phyloP scores from a whole-genome alignment of 1,140 invertebrate genomes.

The Platyscapa corneri region DNA sequence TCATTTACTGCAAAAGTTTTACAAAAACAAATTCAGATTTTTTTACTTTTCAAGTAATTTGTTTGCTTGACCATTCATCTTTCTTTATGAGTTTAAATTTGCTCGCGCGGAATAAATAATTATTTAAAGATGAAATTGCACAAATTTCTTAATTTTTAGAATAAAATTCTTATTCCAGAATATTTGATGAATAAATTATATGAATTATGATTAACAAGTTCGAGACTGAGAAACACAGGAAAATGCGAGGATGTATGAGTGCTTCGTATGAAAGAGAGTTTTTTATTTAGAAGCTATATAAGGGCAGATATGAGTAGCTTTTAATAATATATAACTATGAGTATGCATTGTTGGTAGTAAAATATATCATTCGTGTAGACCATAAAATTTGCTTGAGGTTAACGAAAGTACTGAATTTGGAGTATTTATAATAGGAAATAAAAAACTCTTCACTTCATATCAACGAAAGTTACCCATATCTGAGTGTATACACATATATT shows the following conservation, averaged over 20 bases:
- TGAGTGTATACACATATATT: background rate
- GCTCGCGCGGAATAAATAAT: background rate
- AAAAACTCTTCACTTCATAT: background rate
- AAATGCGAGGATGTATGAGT: background rate
- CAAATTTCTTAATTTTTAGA: background rate
- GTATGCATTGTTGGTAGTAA: background rate
- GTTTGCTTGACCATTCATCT: too few species aligned
- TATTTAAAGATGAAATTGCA: background rate
- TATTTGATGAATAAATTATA: background rate
- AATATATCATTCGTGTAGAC: background rate
- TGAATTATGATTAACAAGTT: background rate
- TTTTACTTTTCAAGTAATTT: too few species aligned
- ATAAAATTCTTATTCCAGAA: background rate
- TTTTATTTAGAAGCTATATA: background rate
- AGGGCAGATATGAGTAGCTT: background rate
- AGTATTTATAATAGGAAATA: background rate
- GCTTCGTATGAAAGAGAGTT: background rate
- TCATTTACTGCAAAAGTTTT: background rate
- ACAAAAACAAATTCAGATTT: too few species aligned
- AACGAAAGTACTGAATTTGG: background rate
- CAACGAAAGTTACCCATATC: conserved; percentile 26
- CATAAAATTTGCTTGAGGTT: background rate
- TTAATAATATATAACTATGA: background rate
- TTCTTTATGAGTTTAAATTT: background rate
- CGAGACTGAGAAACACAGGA: conserved; percentile 22